Conservation (phyloP, 1,140 invertebrate species). For the Gonatopus flavifemur region DNA sequence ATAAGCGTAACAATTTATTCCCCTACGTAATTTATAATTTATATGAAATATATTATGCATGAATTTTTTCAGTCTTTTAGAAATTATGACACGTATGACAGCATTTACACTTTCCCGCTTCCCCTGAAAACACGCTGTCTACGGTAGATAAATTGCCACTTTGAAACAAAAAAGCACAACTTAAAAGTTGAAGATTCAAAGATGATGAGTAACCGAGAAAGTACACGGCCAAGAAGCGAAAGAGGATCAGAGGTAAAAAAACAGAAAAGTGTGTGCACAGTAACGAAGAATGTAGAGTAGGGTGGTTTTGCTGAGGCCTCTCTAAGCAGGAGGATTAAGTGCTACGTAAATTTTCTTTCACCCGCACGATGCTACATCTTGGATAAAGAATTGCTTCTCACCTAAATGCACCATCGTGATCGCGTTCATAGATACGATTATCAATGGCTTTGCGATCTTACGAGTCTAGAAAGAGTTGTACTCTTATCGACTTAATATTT, state of each 20-base stretch:
- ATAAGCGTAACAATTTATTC: no score
- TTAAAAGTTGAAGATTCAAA: slow-evolving; percentile 10
- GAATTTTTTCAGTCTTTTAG: no score
- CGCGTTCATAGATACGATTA: no score
- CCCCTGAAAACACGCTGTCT: neutral
- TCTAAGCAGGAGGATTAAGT: slow-evolving; percentile 54
- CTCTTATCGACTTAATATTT: no score
- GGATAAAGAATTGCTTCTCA: slow-evolving; percentile 49
- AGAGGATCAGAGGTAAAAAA: slow-evolving; percentile 35
- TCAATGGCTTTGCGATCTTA: no score
- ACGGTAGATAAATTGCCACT: slow-evolving; percentile 6
- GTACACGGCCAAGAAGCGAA: no score
- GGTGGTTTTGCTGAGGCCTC: slow-evolving; percentile 48
- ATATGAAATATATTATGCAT: no score
- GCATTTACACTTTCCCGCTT: neutral
- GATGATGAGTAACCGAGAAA: slow-evolving; percentile 35
- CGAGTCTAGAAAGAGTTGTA: no score
- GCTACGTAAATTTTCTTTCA: slow-evolving; percentile 54
- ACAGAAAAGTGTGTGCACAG: slow-evolving; percentile 44
- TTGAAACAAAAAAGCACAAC: slow-evolving; percentile 15
- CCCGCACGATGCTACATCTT: slow-evolving; percentile 19
- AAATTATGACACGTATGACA: neutral
- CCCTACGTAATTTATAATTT: no score
- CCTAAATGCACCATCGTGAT: slow-evolving; percentile 36
- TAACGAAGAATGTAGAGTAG: slow-evolving; percentile 43